Base-by-base conservation (phyloP, 2,797 vertebrate species). In the Sebastes miniatus region DNA sequence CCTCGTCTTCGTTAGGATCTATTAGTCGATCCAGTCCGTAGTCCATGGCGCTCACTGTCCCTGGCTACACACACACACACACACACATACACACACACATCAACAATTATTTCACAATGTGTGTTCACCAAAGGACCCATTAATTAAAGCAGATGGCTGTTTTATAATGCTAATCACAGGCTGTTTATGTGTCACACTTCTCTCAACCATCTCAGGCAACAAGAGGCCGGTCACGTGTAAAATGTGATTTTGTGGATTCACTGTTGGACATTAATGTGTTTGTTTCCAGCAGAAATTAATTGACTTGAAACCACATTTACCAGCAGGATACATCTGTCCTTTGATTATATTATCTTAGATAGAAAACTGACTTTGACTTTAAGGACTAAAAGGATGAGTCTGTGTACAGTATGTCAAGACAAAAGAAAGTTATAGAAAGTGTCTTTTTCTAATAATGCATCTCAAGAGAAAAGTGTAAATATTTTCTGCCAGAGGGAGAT, bases 1-100 rank as follows among this genome's bases (percentile, higher is more conserved):
- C 98, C 98, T 98, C 96, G 2, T 92, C 92, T 89, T 94, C 92
- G 83, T 95, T 97, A 1, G 98, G 97, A 80, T 99, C 96, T 3
- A 92, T 94, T 36, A 95, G 95, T 2, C 98, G 95, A 31, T 99
- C 95, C 81, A 97, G 76, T 34, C 98, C 98, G 0, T 97, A 98
- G 84, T 99, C 97, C 75, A 99, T 96, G 34, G 94, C 95, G 0
- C 97, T 96, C 75, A 97, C 91, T 63, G 96, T 95, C 84, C 97
- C 97, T 0, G 98, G 98, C 98, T 99, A 81, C 84, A 76, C 63
- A 77, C 77, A 89, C 34, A 65, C 18, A 76, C 83, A 76, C 63
- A 79, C 77, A 89, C 8, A 31, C 31, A 32, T 24, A 31, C 34
- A 65, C 8, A 43, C 14, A 43, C 39, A 73, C 20, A 58, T 12